Conservation (phyloP, 2,888 invertebrate species). For the Stenoptilia bipunctidactyla region DNA sequence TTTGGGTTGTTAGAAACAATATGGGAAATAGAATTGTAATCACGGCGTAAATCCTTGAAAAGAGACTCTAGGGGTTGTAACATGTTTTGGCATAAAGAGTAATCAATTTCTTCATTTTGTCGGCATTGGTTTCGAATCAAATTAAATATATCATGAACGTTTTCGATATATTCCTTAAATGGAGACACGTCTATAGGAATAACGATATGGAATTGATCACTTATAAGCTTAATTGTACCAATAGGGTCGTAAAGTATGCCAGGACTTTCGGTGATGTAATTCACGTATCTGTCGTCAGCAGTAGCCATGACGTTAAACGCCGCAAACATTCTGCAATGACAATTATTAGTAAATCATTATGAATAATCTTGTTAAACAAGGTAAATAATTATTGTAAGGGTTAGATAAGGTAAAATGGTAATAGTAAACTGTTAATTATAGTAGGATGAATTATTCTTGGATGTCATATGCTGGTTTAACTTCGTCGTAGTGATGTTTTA, state of each 20-base stretch:
- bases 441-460: not conserved
- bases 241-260: slow-evolving; percentile 18
- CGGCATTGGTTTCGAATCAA: slow-evolving; percentile 10
- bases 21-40: not conserved
- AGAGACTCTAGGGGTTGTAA: not conserved
- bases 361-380: too few relatives aligned
- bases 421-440: too few relatives aligned
- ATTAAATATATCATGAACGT: slow-evolving; percentile 13
- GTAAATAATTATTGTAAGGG: too few relatives aligned
- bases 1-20: slow-evolving; percentile 1
- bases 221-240: slow-evolving; percentile 13
- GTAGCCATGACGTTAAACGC: not conserved
- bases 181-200: slow-evolving; percentile 15
- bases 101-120: slow-evolving; percentile 5
- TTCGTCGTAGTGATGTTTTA: slow-evolving; percentile 15
- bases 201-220: slow-evolving; percentile 10
- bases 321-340: not conserved
- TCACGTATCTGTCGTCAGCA: slow-evolving; percentile 2
- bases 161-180: slow-evolving; percentile 14
- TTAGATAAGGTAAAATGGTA: too few relatives aligned
- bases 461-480: slow-evolving; percentile 11
- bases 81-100: slow-evolving; percentile 2
- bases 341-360: too few relatives aligned
- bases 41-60: not conserved
- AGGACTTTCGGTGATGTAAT: slow-evolving; percentile 6